Percentiles rank a stretch among this genome's conserved stretches.
phyloP scores from a whole-genome alignment of 2,888 invertebrate species.

The Ichneumon xanthorius region DNA sequence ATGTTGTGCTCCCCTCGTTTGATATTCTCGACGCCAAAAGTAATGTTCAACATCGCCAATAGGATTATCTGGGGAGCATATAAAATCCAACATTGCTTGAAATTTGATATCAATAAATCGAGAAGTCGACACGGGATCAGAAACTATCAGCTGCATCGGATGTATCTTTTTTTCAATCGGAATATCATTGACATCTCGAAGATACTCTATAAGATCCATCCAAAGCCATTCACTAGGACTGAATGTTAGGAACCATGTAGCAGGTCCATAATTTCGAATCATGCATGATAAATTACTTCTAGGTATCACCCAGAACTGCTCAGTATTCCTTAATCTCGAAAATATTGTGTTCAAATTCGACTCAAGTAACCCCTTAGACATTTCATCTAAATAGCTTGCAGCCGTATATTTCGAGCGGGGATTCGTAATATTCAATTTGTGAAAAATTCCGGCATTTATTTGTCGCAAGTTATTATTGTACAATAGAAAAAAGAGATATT shows the following conservation, averaged over 20 bases:
- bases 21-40: constrained; percentile 66
- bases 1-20: constrained; percentile 69
- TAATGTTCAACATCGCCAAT: constrained; percentile 61
- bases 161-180: background rate
- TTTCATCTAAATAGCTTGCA: background rate
- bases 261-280: background rate
- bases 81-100: constrained; percentile 73
- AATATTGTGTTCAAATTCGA: background rate
- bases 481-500: too few relatives aligned
- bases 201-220: background rate
- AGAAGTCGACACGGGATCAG: too few relatives aligned
- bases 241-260: too few relatives aligned
- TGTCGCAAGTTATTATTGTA: too few relatives aligned
- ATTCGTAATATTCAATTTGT: too few relatives aligned
- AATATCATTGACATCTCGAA: background rate
- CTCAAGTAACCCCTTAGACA: background rate
- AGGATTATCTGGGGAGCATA: constrained; percentile 65
- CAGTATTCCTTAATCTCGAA: background rate
- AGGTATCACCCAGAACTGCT: background rate
- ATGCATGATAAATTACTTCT: background rate
- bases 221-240: background rate
- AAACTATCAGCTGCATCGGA: background rate
- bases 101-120: too few relatives aligned
- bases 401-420: background rate
- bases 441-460: too few relatives aligned